Conservation (phyloP, 37 sponge, comb jelly and placozoan species). For the Hexactinellida sp. region DNA sequence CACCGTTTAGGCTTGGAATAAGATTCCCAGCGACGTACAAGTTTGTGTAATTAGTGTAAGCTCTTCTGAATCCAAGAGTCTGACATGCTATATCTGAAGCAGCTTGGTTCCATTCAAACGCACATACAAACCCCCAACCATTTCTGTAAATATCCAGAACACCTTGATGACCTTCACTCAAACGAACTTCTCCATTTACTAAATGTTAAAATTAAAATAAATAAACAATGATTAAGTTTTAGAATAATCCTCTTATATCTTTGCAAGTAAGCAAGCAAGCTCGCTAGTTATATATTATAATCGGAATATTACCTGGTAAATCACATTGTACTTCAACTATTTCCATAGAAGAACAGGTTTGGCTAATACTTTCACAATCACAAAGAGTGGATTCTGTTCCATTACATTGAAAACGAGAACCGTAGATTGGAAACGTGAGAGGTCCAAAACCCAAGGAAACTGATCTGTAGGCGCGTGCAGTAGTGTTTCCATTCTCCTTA, state of each 20-base stretch:
- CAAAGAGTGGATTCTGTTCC: background rate
- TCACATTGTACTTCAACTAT: background rate
- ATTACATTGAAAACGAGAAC: background rate
- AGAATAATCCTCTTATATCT: background rate
- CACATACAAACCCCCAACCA: background rate
- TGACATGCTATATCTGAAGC: background rate
- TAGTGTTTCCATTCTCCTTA: background rate
- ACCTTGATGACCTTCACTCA: background rate
- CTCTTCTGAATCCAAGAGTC: background rate
- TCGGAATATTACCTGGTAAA: background rate
- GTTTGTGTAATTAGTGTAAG: background rate
- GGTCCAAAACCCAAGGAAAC: background rate
- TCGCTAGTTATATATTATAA: background rate
- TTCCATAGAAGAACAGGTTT: background rate
- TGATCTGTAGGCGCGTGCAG: background rate
- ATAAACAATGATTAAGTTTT: too few species aligned
- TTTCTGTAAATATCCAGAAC: background rate
- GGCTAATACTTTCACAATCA: background rate
- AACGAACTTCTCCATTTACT: background rate
- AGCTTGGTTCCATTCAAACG: background rate
- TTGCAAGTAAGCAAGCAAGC: background rate
- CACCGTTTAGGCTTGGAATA: background rate
- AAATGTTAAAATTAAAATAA: too few species aligned
- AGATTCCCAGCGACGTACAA: background rate
- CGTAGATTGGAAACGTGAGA: background rate